These are phyloP conservation scores for Leucopsar rothschildi DNA, from an alignment of 2,113 vertebrate species.

Conservation along the genomic window DNA sequence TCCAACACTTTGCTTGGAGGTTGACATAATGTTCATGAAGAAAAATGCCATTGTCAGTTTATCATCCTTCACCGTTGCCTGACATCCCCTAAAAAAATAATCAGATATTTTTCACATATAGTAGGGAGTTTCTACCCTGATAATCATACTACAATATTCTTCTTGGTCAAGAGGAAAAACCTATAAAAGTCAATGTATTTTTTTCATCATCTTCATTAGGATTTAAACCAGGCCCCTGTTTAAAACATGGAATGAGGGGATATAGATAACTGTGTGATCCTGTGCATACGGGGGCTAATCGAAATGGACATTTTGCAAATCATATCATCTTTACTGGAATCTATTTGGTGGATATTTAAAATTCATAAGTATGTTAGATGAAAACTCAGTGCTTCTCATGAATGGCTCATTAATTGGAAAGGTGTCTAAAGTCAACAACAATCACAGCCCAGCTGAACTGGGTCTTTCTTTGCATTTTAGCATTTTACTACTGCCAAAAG, in stretches of 20 bases:
- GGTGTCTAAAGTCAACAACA: neutral
- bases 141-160: neutral
- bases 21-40: neutral
- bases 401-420: neutral
- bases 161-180: neutral
- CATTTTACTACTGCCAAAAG: neutral
- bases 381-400: neutral
- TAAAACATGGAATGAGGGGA: neutral
- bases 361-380: neutral
- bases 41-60: neutral
- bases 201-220: neutral
- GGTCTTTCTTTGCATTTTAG: neutral
- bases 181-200: neutral
- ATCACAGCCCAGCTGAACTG: neutral
- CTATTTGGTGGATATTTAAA: neutral
- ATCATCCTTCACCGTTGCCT: neutral
- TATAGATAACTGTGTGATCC: neutral
- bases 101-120: neutral
- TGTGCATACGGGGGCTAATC: neutral
- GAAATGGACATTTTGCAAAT: neutral
- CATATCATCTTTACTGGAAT: neutral
- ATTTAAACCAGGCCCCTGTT: neutral
- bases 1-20: neutral
- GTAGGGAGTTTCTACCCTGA: neutral
- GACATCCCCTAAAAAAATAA: neutral